A percentile compares a stretch with the other conserved stretches of the same genome.
These are phyloP conservation scores for Chionomys nivalis DNA, from an alignment of 2,113 vertebrate genomes.

Conservation along the genomic window DNA sequence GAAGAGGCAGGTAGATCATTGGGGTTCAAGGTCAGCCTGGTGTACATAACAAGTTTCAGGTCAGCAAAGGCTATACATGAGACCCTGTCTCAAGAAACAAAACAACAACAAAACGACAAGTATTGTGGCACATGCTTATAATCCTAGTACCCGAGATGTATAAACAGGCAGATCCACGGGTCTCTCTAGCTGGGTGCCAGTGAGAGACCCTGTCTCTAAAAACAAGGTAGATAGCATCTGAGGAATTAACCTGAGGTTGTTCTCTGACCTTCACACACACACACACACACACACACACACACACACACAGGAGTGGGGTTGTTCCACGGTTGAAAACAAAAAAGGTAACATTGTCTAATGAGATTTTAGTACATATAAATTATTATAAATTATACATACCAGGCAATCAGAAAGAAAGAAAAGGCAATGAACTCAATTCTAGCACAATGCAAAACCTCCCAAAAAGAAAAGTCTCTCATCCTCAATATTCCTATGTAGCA, in stretches of 20 bases:
- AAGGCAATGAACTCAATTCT: neutral
- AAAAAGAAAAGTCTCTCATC: neutral
- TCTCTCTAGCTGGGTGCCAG: neutral
- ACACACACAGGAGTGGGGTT: neutral
- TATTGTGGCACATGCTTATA: neutral
- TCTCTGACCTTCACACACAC: neutral
- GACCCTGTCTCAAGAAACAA: neutral
- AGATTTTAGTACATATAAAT: neutral
- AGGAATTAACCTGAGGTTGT: neutral
- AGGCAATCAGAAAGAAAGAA: neutral
- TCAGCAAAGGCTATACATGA: neutral
- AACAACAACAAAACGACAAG: neutral
- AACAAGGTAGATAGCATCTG: neutral
- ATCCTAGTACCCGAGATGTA: neutral
- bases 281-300: neutral
- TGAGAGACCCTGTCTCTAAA: neutral
- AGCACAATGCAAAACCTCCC: neutral
- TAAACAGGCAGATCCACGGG: neutral
- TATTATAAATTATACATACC: neutral
- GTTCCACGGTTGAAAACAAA: neutral
- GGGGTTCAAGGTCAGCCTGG: neutral
- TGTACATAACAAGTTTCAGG: neutral
- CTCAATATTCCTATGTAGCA: neutral
- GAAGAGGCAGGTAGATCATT: neutral
- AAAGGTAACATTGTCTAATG: neutral